Base-by-base conservation (phyloP, 2,113 vertebrate species). In the Rhinogobius similis region DNA sequence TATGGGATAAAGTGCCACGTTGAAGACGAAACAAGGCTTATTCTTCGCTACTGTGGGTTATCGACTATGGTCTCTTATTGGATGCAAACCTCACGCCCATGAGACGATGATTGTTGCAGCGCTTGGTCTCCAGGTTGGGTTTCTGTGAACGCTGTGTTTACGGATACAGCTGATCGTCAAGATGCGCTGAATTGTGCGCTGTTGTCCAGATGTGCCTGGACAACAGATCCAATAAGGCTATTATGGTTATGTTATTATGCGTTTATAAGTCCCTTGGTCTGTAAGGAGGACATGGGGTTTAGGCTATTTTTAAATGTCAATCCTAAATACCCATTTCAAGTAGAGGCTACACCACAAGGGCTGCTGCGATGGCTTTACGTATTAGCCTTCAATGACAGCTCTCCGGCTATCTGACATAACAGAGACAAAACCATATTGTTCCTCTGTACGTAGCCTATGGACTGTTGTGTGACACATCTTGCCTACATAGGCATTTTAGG, bases 61-160 rank as follows among this genome's bases (percentile, higher is more conserved):
- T 50, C 55, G 76, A 71, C 68, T 69, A 62, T 75, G 78, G 75
- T 79, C 75, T 78, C 65, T 82, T 62, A 61, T 84, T 69, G 83
- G 86, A 89, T 82, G 84, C 72, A 77, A 43, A 77, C 78, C 82
- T 77, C 82, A 90, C 92, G 88, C 89, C 92, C 89, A 89, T 90
- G 87, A 82, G 83, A 88, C 84, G 89, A 78, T 86, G 83, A 84
- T 89, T 88, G 86, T 87, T 80, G 80, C 78, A 78, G 79, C 69
- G 64, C 32, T 87, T 84, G 77, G 67, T 72, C 62, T 83, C 59
- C 85, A 85, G 89, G 82, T 87, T 86, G 65, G 82, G 79, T 79
- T 85, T 85, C 76, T 68, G 74, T 76, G 68, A 82, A 81, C 38
- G 65, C 4, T 43, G 36, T 85, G 74, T 84, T 81, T 81, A 82